Evolutionary conservation across 2,888 invertebrate genomes (phyloP).

Genomic region (Eudemis profundana): DNA sequence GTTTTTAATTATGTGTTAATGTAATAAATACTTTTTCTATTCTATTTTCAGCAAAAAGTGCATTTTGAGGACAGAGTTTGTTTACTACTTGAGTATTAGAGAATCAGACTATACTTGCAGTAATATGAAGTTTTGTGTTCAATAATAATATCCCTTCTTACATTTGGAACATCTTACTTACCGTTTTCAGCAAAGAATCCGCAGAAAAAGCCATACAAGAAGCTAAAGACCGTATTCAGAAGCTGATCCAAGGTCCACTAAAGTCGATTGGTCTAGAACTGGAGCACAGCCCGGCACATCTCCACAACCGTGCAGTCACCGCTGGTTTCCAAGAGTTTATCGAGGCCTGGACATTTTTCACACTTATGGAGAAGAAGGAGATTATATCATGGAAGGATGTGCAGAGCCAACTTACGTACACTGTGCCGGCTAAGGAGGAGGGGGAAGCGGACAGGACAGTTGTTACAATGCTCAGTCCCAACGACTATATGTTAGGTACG

Average conservation of each 20-base stretch:
- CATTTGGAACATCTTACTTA: not conserved
- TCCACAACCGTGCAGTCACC: conserved; percentile 72
- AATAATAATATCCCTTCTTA: no score
- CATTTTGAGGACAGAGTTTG: no score
- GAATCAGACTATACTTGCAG: no score
- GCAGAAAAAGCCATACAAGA: conserved; percentile 64
- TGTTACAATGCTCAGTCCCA: conserved; percentile 71
- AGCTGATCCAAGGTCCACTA: conserved; percentile 83
- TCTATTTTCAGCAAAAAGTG: no score
- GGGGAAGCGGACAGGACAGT: conserved; percentile 56
- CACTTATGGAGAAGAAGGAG: conserved; percentile 86
- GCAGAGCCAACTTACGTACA: conserved; percentile 82
- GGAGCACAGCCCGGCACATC: conserved; percentile 87
- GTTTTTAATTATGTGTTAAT: no score
- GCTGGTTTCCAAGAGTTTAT: conserved; percentile 91
- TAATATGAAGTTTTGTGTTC: no score
- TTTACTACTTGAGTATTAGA: no score
- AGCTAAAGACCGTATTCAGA: conserved; percentile 88
- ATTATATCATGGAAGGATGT: conserved; percentile 87
- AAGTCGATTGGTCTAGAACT: conserved; percentile 90
- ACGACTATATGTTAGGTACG: conserved; percentile 87
- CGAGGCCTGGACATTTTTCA: conserved; percentile 93
- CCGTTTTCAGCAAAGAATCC: conserved; percentile 67
- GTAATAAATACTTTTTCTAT: no score
- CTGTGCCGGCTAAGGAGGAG: conserved; percentile 49